phyloP scores from a whole-genome alignment of 1,140 invertebrate species.

The Brachionus paranguensis region DNA sequence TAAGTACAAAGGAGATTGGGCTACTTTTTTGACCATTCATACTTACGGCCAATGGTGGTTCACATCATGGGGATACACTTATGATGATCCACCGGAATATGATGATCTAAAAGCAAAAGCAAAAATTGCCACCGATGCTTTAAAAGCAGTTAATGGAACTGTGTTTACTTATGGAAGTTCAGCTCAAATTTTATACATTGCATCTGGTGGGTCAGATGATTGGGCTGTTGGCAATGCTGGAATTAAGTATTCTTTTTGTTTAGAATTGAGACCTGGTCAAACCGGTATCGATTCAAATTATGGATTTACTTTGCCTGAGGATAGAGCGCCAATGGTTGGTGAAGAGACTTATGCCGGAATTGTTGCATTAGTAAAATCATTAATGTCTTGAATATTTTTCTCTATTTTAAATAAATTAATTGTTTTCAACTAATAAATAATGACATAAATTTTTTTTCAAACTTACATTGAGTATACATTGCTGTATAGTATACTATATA shows the following conservation, averaged over 20 bases:
- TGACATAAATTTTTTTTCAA: background rate
- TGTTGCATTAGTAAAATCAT: background rate
- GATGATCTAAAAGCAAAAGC: background rate
- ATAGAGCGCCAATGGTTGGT: slow-evolving; percentile 32
- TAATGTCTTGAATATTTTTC: background rate
- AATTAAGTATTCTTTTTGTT: slow-evolving; percentile 43
- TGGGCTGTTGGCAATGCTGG: slow-evolving; percentile 42
- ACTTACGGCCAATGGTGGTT: slow-evolving; percentile 40
- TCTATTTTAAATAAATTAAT: background rate
- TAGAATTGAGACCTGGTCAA: slow-evolving; percentile 42
- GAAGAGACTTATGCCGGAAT: slow-evolving; percentile 6
- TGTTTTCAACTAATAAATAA: background rate
- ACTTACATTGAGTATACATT: too few species aligned
- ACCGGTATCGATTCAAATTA: slow-evolving; percentile 1
- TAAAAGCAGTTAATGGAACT: slow-evolving; percentile 21
- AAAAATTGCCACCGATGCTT: slow-evolving; percentile 7
- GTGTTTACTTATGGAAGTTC: slow-evolving; percentile 20
- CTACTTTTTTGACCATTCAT: slow-evolving; percentile 38
- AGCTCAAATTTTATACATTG: slow-evolving; percentile 25
- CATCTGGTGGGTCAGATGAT: slow-evolving; percentile 44
- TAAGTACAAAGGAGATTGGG: background rate
- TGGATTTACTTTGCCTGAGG: slow-evolving; percentile 35
- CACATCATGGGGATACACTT: slow-evolving; percentile 38
- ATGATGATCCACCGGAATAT: slow-evolving; percentile 23
- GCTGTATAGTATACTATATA: too few species aligned